These are phyloP conservation scores for Nephila pilipes DNA, from an alignment of 1,140 invertebrate species.

Conservation along the genomic window DNA sequence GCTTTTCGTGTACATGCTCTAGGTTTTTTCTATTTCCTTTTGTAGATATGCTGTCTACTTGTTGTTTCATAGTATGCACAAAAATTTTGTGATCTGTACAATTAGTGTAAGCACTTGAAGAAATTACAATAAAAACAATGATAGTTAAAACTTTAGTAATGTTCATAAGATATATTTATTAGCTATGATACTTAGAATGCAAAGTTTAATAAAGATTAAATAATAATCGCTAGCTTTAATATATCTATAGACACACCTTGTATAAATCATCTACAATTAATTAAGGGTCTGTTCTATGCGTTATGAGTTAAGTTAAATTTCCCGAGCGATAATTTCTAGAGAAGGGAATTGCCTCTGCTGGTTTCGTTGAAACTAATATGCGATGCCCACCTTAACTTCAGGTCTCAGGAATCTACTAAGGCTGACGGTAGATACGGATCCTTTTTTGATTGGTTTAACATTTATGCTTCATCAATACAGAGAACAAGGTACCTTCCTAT, in stretches of 20 bases:
- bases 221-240: conserved; percentile 46
- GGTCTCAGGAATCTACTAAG: conserved; percentile 46
- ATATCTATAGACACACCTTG: conserved; percentile 41
- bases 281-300: not conserved
- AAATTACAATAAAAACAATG: conserved; percentile 39
- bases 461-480: too few relatives aligned
- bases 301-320: conserved; percentile 51
- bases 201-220: conserved; percentile 50
- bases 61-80: conserved; percentile 49
- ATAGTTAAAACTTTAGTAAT: conserved; percentile 46
- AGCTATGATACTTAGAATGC: conserved; percentile 28
- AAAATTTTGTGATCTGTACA: conserved; percentile 34
- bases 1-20: conserved; percentile 48
- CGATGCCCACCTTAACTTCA: conserved; percentile 45
- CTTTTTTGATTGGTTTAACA: conserved; percentile 41
- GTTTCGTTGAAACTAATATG: conserved; percentile 38
- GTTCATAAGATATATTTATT: conserved; percentile 47
- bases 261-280: not conserved
- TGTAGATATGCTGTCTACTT: conserved; percentile 44
- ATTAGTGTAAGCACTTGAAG: conserved; percentile 23
- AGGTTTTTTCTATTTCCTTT: conserved; percentile 51
- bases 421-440: conserved; percentile 45
- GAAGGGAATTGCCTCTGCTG: conserved; percentile 27
- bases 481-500: too few relatives aligned
- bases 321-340: conserved; percentile 30